Conservation (phyloP, 2,113 vertebrate genomes). For the Megaceryle maxima region DNA sequence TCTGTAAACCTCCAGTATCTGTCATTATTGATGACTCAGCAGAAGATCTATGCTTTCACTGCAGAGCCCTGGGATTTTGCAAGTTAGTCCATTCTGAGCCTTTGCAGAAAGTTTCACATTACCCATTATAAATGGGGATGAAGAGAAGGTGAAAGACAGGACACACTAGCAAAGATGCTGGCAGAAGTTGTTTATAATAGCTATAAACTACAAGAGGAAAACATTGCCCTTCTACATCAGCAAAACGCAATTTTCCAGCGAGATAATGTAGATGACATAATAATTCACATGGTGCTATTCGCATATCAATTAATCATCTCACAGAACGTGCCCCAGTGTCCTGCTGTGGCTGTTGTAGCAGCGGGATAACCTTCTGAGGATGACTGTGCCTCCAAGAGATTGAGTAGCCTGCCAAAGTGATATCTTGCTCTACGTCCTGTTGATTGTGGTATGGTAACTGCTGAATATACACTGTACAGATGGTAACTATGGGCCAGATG, state of each 20-base stretch:
- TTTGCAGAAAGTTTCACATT: not conserved
- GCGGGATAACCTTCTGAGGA: constrained; percentile 22
- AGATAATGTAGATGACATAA: not conserved
- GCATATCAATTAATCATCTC: not conserved
- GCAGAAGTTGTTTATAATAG: constrained; percentile 11
- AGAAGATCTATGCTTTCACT: not conserved
- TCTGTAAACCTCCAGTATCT: not conserved
- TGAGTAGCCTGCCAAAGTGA: not conserved
- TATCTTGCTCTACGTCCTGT: not conserved
- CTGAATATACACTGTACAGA: not conserved
- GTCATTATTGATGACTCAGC: constrained; percentile 1
- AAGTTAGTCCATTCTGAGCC: not conserved
- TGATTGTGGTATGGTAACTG: not conserved
- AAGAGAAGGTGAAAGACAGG: not conserved
- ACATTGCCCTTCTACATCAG: not conserved
- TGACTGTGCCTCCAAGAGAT: not conserved
- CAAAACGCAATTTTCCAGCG: not conserved
- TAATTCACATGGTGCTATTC: constrained; percentile 2
- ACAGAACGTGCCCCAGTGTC: not conserved
- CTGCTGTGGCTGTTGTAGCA: not conserved
- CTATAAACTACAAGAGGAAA: not conserved
- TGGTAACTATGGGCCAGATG: not conserved
- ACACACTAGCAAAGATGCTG: not conserved
- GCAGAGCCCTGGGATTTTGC: not conserved
- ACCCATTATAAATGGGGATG: not conserved